Percentiles rank a stretch among this genome's conserved stretches.
Conservation (phyloP, 2,888 invertebrate genomes). For the Trypoxylon attenuatum region DNA sequence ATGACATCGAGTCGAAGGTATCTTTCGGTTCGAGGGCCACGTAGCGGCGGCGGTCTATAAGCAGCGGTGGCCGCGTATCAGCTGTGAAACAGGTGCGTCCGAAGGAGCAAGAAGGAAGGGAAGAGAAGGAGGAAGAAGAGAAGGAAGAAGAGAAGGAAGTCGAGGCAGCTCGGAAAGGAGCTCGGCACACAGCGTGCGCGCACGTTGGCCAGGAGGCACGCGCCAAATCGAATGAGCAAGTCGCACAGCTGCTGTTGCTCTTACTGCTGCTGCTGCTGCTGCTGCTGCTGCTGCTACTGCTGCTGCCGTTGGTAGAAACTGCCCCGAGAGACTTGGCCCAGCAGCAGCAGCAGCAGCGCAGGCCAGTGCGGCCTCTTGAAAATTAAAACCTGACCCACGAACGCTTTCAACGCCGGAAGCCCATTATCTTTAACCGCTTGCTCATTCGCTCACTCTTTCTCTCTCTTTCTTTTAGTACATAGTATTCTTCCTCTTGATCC, state of each 20-base stretch:
- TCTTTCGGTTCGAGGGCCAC: slow-evolving; percentile 31
- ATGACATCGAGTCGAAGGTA: not conserved
- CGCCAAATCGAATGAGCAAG: slow-evolving; percentile 71
- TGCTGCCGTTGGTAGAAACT: no score
- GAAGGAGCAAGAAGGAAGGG: slow-evolving; percentile 24
- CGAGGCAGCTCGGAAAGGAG: not conserved
- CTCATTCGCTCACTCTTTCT: not conserved
- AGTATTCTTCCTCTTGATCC: no score
- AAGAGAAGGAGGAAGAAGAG: slow-evolving; percentile 15
- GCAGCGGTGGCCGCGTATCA: slow-evolving; percentile 66
- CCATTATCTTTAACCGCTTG: slow-evolving; percentile 40
- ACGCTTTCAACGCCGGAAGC: slow-evolving; percentile 55
- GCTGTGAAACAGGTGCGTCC: slow-evolving; percentile 72
- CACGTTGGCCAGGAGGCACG: slow-evolving; percentile 62
- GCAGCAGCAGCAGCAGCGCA: no score
- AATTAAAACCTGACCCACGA: slow-evolving; percentile 63
- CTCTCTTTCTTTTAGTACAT: not conserved
- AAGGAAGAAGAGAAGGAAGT: slow-evolving; percentile 13
- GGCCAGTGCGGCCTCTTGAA: slow-evolving; percentile 56
- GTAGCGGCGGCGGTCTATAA: no score
- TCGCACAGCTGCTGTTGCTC: slow-evolving; percentile 56
- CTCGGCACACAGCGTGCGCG: not conserved
- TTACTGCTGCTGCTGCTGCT: slow-evolving; percentile 54
- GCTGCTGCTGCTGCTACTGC: no score
- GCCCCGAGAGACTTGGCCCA: no score